Evolutionary conservation across 1,140 invertebrate genomes (phyloP).

Genomic region (Drosophila quadrilineata): DNA sequence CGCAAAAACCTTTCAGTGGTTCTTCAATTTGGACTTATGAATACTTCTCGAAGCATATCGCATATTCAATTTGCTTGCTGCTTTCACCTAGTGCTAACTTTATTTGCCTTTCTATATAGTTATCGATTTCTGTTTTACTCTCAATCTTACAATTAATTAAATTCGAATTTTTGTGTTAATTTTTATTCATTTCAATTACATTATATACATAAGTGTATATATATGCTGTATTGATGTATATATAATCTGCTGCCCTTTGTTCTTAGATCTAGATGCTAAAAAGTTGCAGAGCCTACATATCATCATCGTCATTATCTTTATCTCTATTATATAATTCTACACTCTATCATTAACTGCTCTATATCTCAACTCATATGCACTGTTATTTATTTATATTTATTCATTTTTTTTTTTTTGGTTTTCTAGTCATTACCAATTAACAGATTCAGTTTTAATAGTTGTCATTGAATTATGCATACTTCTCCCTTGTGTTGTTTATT

Average conservation of each 20-base stretch:
- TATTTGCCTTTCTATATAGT: conserved; percentile 10
- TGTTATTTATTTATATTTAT: conserved; percentile 28
- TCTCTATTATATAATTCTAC: conserved; percentile 24
- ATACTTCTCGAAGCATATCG: conserved; percentile 44
- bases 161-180: conserved; percentile 48
- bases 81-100: conserved; percentile 44
- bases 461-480: conserved; percentile 4
- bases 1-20: conserved; percentile 51
- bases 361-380: conserved; percentile 52
- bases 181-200: conserved; percentile 34
- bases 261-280: conserved; percentile 72
- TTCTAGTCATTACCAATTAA: conserved; percentile 53
- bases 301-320: conserved; percentile 35
- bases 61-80: conserved; percentile 41
- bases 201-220: conserved; percentile 15
- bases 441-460: conserved; percentile 69
- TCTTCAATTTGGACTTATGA: conserved; percentile 34
- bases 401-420: no score
- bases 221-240: conserved; percentile 26
- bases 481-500: conserved; percentile 26
- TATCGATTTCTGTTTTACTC: no score
- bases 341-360: conserved; percentile 27
- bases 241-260: conserved; percentile 54
- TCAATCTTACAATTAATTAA: conserved; percentile 43
- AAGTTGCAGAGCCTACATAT: conserved; percentile 71